Base-by-base conservation (phyloP, 2,797 vertebrate genomes). In the Gila robusta region DNA sequence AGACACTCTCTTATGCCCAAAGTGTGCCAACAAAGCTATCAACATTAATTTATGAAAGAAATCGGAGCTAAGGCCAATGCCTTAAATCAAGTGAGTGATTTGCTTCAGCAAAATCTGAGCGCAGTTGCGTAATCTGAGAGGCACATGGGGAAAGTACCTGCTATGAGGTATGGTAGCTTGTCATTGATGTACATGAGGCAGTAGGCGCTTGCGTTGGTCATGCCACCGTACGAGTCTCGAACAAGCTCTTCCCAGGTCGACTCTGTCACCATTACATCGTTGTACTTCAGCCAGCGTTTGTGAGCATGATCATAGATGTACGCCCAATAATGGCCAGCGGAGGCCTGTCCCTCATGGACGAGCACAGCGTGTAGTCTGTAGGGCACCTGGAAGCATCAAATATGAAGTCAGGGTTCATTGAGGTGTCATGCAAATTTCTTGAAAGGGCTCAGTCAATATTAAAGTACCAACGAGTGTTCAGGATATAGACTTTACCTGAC, bases 291-390 rank as follows among this genome's bases (percentile, higher is more conserved):
- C 98, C 98, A 99, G 87, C 94, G 94, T 54, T 94, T 92, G 52
- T 95, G 95, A 44, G 93, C 89, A 39, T 97, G 97, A 91, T 98
- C 94, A 0, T 96, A 98, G 77, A 99, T 95, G 84, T 97, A 99
- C 21, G 98, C 97, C 98, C 98, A 99, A 94, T 99, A 99, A 91
- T 99, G 98, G 5, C 98, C 98, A 0, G 98, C 97, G 0, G 97
- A 98, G 0, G 98, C 98, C 88, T 99, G 98, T 35, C 98, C 98
- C 89, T 99, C 98, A 0, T 99, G 98, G 7, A 99, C 98, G 1
- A 99, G 94, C 37, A 99, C 98, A 0, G 98, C 98, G 0, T 99
- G 98, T 83, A 99, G 94, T 69, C 91, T 95, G 86, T 99, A 99
- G 17, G 98, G 98, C 17, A 97, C 97, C 98, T 99, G 91, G 0